Evolutionary conservation across 2,113 vertebrate genomes (phyloP).

Genomic region (Apodemus sylvaticus): DNA sequence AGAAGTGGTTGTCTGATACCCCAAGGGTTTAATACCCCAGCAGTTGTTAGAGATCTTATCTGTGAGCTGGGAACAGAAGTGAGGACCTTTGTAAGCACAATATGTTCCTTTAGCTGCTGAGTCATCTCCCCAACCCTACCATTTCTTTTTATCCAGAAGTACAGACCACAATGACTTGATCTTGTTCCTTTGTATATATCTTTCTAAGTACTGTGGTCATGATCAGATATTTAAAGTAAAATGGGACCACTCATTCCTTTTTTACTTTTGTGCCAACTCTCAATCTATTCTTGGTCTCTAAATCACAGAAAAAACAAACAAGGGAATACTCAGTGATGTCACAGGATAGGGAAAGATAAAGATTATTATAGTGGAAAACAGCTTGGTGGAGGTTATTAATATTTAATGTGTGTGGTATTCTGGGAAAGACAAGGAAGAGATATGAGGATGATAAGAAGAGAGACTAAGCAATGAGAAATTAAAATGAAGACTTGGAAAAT

Average conservation of each 20-base stretch:
- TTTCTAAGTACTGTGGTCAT: not conserved
- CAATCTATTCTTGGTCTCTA: not conserved
- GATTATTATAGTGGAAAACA: not conserved
- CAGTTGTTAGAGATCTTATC: not conserved
- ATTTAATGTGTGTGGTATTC: not conserved
- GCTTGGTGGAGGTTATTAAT: not conserved
- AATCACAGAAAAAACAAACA: not conserved
- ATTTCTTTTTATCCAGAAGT: not conserved
- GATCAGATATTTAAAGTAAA: not conserved
- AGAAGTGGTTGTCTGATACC: not conserved
- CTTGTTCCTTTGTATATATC: not conserved
- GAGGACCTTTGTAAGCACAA: too few species aligned
- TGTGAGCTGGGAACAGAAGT: too few species aligned
- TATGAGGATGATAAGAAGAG: not conserved
- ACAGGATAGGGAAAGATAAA: not conserved
- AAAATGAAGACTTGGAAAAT: not conserved
- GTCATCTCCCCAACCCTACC: too few species aligned
- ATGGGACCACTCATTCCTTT: not conserved
- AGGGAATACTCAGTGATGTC: not conserved
- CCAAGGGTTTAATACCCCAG: too few species aligned
- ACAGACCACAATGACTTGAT: accelerated
- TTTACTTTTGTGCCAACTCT: not conserved
- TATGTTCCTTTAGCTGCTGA: not conserved
- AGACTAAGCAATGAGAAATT: not conserved
- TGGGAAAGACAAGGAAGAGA: not conserved